Evolutionary conservation across 2,113 vertebrate species (phyloP).

Genomic region (Nesoenas mayeri): DNA sequence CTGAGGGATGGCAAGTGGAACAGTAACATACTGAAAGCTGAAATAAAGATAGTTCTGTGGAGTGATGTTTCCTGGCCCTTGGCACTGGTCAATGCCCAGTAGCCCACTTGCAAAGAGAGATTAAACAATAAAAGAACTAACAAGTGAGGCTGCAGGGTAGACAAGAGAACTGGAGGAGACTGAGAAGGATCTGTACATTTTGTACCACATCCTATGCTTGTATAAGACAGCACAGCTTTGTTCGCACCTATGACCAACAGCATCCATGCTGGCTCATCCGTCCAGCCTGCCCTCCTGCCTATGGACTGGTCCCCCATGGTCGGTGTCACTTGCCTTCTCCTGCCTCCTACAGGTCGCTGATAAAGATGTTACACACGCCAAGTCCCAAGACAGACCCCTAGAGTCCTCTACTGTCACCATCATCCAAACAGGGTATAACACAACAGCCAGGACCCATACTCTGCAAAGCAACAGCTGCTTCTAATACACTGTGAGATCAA

Average conservation of each 20-base stretch:
- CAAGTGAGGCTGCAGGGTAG: neutral
- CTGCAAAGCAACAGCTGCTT: neutral
- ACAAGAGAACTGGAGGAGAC: neutral
- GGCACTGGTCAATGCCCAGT: neutral
- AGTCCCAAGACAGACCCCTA: neutral
- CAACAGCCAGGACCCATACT: neutral
- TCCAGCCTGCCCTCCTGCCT: neutral
- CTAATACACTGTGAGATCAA: neutral
- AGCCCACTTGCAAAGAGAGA: slow-evolving; percentile 12
- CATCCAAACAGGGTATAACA: neutral
- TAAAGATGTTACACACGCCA: neutral
- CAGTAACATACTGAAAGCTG: neutral
- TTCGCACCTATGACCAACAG: neutral
- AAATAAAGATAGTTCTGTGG: neutral
- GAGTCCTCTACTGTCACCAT: fast-evolving
- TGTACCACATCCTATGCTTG: neutral
- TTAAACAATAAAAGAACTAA: neutral
- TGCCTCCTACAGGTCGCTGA: neutral
- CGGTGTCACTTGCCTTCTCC: neutral
- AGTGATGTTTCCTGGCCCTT: slow-evolving; percentile 1
- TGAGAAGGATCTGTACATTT: neutral
- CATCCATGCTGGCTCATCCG: neutral
- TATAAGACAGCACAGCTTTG: neutral
- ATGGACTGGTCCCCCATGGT: fast-evolving
- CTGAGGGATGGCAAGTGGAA: neutral